phyloP scores from a whole-genome alignment of 2,888 invertebrate genomes.

The Oligia latruncula region DNA sequence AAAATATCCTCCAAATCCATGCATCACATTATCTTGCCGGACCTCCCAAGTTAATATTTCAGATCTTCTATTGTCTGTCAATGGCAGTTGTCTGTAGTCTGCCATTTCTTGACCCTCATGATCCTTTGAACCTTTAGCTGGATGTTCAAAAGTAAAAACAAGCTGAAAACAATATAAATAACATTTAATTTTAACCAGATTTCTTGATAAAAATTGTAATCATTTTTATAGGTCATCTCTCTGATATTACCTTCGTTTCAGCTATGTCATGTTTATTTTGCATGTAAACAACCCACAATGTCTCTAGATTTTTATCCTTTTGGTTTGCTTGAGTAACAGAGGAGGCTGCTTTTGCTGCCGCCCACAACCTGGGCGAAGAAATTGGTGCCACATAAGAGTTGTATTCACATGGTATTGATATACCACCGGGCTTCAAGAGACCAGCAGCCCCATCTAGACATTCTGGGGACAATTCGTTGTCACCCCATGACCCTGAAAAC shows the following conservation, averaged over 20 bases:
- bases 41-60: conserved; percentile 92
- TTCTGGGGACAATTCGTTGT: conserved; percentile 99
- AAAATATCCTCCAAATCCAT: conserved; percentile 99
- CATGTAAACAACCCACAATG: conserved; percentile 97
- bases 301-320: conserved; percentile 91
- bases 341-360: conserved; percentile 91
- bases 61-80: conserved; percentile 94
- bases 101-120: conserved; percentile 92
- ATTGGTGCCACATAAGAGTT: conserved; percentile 97
- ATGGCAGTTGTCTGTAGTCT: conserved; percentile 92
- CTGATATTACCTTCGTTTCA: conserved; percentile 89
- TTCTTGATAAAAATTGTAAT: not conserved
- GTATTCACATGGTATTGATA: conserved; percentile 96
- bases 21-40: conserved; percentile 94
- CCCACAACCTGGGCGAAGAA: conserved; percentile 96
- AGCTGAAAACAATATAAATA: conserved; percentile 80
- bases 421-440: conserved; percentile 95
- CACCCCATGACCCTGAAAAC: conserved; percentile 96
- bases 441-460: conserved; percentile 98
- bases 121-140: conserved; percentile 92
- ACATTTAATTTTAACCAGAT: not conserved
- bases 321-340: conserved; percentile 69
- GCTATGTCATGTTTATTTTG: conserved; percentile 95
- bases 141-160: conserved; percentile 97
- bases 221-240: not conserved